These are phyloP conservation scores for Gavia stellata DNA, from an alignment of 2,113 vertebrate species.

Conservation along the genomic window DNA sequence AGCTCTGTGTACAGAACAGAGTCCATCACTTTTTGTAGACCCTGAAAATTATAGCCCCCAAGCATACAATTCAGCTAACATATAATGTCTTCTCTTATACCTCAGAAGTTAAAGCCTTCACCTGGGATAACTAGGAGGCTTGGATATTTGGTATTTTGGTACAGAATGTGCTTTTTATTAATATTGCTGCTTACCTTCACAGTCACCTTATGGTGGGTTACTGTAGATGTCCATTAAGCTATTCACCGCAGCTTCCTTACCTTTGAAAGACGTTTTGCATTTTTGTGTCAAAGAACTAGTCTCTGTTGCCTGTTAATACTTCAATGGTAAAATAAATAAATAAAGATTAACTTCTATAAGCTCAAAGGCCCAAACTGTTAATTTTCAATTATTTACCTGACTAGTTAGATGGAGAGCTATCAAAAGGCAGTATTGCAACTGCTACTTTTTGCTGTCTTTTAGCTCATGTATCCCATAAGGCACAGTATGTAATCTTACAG, in stretches of 20 bases:
- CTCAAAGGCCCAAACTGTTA: not conserved
- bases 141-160: not conserved
- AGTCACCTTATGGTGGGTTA: fast-evolving
- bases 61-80: not conserved
- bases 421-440: not conserved
- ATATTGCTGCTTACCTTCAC: not conserved
- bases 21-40: not conserved
- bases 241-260: not conserved
- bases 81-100: not conserved
- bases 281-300: not conserved
- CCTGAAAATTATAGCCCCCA: not conserved
- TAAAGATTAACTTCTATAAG: not conserved
- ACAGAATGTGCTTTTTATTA: not conserved
- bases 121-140: not conserved
- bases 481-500: not conserved
- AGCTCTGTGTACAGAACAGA: not conserved
- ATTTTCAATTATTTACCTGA: not conserved
- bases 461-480: not conserved
- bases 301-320: not conserved
- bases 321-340: not conserved
- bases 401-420: not conserved
- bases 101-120: not conserved
- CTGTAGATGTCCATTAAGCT: not conserved
- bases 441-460: not conserved
- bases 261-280: not conserved